Percentiles rank a stretch among this genome's conserved stretches.
phyloP scores from a whole-genome alignment of 92 coral and sea anemone genomes.

The Siderastrea radians region DNA sequence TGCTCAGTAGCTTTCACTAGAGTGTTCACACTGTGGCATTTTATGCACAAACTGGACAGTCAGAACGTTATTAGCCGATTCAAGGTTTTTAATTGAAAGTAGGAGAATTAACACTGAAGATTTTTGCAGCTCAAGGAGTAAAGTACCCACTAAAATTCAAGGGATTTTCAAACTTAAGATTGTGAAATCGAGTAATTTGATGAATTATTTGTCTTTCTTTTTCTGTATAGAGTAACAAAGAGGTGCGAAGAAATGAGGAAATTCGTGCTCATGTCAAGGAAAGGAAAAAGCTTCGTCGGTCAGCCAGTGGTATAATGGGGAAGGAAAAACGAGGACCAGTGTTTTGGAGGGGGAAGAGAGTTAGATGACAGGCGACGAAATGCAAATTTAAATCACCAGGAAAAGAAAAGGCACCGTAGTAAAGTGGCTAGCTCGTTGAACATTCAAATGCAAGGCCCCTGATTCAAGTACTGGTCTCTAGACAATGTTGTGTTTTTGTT shows the following conservation, averaged over 20 bases:
- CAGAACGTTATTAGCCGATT: too few relatives aligned
- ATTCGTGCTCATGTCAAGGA: slow-evolving; percentile 87
- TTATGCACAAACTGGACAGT: too few relatives aligned
- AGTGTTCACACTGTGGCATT: too few relatives aligned
- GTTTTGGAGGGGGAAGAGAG: slow-evolving; percentile 94
- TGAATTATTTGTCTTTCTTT: not conserved
- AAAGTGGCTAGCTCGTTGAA: too few relatives aligned
- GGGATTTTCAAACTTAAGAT: not conserved
- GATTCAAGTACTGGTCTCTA: too few relatives aligned
- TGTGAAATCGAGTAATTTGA: too few relatives aligned
- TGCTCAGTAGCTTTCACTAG: too few relatives aligned
- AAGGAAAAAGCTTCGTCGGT: slow-evolving; percentile 87
- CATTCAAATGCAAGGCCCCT: too few relatives aligned
- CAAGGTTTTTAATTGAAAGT: too few relatives aligned
- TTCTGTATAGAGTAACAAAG: slow-evolving; percentile 55
- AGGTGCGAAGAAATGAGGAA: slow-evolving; percentile 68
- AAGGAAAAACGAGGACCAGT: slow-evolving; percentile 85
- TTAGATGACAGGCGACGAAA: slow-evolving; percentile 48
- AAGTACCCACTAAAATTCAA: not conserved
- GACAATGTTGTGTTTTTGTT: too few relatives aligned
- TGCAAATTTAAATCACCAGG: too few relatives aligned
- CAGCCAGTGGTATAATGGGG: slow-evolving; percentile 86
- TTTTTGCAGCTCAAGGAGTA: not conserved
- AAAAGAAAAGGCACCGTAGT: too few relatives aligned
- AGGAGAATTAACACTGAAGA: not conserved